phyloP scores from a whole-genome alignment of 1,140 invertebrate species.

The Eueides isabella region DNA sequence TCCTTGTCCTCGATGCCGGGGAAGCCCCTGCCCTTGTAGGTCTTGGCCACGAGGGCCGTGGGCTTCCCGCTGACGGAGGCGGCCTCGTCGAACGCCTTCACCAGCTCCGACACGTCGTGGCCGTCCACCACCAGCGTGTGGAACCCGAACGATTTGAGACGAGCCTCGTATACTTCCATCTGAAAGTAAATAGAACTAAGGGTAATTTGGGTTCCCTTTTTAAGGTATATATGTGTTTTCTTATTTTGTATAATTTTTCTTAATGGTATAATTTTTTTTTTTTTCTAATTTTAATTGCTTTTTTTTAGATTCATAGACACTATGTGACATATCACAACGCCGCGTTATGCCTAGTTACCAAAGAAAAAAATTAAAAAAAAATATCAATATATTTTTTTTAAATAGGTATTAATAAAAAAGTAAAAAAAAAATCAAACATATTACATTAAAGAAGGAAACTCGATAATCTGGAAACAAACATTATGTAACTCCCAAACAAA shows the following conservation, averaged over 20 bases:
- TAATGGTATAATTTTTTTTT: no score
- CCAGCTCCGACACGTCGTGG: slow-evolving; percentile 95
- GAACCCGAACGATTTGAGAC: slow-evolving; percentile 96
- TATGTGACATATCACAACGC: no score
- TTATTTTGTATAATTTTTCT: no score
- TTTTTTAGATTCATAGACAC: no score
- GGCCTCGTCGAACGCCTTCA: slow-evolving; percentile 94
- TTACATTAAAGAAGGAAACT: not conserved
- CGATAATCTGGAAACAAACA: not conserved
- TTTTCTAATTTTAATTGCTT: no score
- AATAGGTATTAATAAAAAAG: no score
- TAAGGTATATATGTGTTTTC: no score
- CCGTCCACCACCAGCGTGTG: slow-evolving; percentile 97
- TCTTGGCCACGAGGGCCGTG: slow-evolving; percentile 97
- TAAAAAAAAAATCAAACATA: no score
- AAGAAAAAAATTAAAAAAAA: no score
- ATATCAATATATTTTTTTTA: no score
- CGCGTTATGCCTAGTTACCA: no score
- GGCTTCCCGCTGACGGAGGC: slow-evolving; percentile 91
- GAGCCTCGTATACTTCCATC: slow-evolving; percentile 93
- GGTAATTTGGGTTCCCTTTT: no score
- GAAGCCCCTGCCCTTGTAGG: slow-evolving; percentile 97
- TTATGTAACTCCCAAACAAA: not conserved
- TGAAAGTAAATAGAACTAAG: slow-evolving; percentile 43
- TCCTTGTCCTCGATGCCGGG: slow-evolving; percentile 94